Base-by-base conservation (phyloP, 2,797 vertebrate species). In the Myotis pilosus region DNA sequence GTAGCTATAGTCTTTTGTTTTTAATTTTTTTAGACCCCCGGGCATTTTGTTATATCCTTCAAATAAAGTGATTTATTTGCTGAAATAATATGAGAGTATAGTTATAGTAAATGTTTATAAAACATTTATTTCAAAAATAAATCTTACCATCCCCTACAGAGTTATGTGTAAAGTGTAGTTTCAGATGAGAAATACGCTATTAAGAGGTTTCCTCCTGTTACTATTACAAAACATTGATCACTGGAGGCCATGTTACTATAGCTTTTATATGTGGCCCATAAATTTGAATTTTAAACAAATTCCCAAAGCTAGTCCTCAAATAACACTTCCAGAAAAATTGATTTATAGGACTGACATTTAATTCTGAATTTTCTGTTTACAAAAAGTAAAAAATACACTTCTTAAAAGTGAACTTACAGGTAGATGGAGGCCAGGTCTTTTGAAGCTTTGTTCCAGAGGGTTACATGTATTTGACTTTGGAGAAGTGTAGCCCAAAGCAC, bases 281-380 rank as follows among this genome's bases (percentile, higher is more conserved):
- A 25, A 90, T 41, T 86, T 85, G 41, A 79, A 47, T 83, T 87
- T 91, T 85, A 72, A 91, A 71, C 17, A 74, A 90, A 78, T 75
- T 23, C 2, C 2, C 44, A n/a, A 17, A 16, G 25, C 36, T 41
- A 85, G 20, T 22, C 28, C 44, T 92, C 47, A 84, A 19, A 53
- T 49, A 82, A 81, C 8, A 72, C 6, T 80, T 91, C 41, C 22
- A 55, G 51, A 89, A 79, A 57, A 16, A 69, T 4, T 81, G 6
- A n/a, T 36, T 10, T 74, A 15, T 19, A 80, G 5, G 66, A 74
- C 1, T 28, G 30, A 82, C 51, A 11, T 53, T 83, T 91, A 74
- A 69, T 89, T 74, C 51, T 78, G 2, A 0, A n/a, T 71, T 89
- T 75, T 69, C 16, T 80, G 75, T 74, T 22, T 69, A 72, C 41